Conservation (phyloP, 2,797 vertebrate genomes). For the Rhadinocentrus ornatus region DNA sequence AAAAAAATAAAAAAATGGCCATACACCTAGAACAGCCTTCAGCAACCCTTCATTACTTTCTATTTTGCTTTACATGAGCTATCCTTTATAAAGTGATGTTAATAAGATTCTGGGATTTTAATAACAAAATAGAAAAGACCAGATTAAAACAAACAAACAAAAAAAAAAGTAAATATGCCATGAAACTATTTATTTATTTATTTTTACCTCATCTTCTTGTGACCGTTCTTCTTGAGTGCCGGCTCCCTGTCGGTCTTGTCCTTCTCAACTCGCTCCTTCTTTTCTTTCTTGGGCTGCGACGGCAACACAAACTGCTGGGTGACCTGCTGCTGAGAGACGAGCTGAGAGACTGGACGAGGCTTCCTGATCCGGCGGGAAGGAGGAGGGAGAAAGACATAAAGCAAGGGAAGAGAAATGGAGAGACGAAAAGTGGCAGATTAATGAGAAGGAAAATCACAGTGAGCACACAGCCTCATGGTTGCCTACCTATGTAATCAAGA, state of each 20-base stretch:
- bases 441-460: constrained; percentile 67
- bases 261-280: constrained; percentile 96
- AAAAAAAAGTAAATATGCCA: no score
- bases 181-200: background rate
- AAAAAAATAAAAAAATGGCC: background rate
- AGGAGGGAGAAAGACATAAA: constrained; percentile 12
- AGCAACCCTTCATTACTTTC: background rate
- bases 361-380: constrained; percentile 84
- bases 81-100: background rate
- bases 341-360: constrained; percentile 98
- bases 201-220: constrained; percentile 98
- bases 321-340: constrained; percentile 99
- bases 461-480: constrained; percentile 61
- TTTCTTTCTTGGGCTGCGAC: constrained; percentile 98
- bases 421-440: constrained; percentile 62
- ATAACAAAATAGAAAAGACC: no score
- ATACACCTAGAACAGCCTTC: no score
- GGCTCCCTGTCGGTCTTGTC: constrained; percentile 97
- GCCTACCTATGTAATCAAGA: constrained; percentile 55
- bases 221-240: constrained; percentile 96
- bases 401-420: constrained; percentile 17
- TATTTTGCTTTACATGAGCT: background rate
- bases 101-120: no score
- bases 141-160: no score
- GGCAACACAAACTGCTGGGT: constrained; percentile 97